Percentiles rank a stretch among this genome's conserved stretches.
These are phyloP conservation scores for Stigmatopora nigra DNA, from an alignment of 2,113 vertebrate species.

Conservation along the genomic window DNA sequence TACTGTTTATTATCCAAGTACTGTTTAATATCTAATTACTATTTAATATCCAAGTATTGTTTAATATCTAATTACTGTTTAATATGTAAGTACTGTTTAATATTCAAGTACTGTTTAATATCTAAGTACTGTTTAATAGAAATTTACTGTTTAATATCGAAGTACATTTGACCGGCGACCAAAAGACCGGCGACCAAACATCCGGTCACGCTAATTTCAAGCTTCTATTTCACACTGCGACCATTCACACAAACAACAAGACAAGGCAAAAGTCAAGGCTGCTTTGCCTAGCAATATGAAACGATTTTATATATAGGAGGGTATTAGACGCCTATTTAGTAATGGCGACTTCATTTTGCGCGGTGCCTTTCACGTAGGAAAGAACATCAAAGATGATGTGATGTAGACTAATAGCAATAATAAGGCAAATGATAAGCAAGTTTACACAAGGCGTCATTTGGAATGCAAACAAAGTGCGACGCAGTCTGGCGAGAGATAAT, in stretches of 20 bases:
- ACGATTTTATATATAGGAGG: no score
- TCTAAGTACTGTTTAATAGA: no score
- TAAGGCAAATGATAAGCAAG: neutral
- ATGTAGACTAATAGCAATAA: conserved; percentile 20
- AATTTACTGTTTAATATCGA: no score
- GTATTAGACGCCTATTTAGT: neutral
- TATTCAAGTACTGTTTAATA: no score
- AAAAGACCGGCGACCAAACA: no score
- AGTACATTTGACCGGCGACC: no score
- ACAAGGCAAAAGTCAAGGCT: conserved; percentile 50
- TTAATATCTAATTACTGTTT: no score
- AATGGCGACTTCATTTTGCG: neutral
- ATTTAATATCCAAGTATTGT: no score
- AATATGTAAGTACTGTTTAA: no score
- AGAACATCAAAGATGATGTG: conserved; percentile 61
- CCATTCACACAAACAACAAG: conserved; percentile 9
- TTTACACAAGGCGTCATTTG: conserved; percentile 41
- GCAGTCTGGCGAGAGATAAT: conserved; percentile 54
- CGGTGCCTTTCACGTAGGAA: conserved; percentile 25
- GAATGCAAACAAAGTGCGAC: conserved; percentile 62
- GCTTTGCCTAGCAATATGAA: conserved; percentile 13
- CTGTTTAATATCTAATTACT: no score
- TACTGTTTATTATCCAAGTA: no score
- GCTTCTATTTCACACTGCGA: neutral
- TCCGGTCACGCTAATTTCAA: no score